Base-by-base conservation (phyloP, 1,140 invertebrate species). In the Apis laboriosa region DNA sequence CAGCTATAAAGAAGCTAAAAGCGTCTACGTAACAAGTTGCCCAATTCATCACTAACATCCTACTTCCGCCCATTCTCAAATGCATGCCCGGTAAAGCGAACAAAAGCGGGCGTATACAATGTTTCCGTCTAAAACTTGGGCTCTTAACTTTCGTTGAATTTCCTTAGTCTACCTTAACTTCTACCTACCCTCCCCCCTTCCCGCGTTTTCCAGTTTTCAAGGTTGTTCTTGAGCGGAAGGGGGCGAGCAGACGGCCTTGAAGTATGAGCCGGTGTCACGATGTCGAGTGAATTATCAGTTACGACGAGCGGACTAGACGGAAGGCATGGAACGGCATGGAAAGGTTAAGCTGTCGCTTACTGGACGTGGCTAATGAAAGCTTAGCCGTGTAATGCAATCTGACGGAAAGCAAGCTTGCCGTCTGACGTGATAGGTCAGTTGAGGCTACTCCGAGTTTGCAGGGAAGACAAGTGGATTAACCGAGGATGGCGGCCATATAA, bases 381-480 rank as follows among this genome's bases (percentile, higher is more conserved):
- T 91, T 90, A 91, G 84, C 88, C 80, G 60, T 85, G 89, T 90
- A 91, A 90, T 91, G 85, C 90, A 91, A 89, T 91, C 88, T 88
- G 90, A 90, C 90, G 85, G 85, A 86, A 80, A 86, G 82, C 90
- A 86, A 88, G 83, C 84, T 80, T 60, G 78, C 68, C 82, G 85
- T 86, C 88, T 90, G 89, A 90, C 89, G 90, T 90, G 90, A 91
- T 90, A 90, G 89, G 89, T 88, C 89, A 90, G 89, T 86, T 85
- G 60, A 78, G 88, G 63, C 86, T 79, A 58, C 75, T 51, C 86
- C 28, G 82, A 86, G 87, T 88, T 86, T 70, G 68, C 51, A 58
- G 72, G 85, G 61, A 88, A 90, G 87, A 90, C 89, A 90, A 90
- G 89, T 90, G 89, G 89, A 90, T 90, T 90, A 90, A 49, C 68